A percentile compares a stretch with the other conserved stretches of the same genome.
Conservation (phyloP, 2,797 vertebrate genomes). For the Oophaga sylvatica region DNA sequence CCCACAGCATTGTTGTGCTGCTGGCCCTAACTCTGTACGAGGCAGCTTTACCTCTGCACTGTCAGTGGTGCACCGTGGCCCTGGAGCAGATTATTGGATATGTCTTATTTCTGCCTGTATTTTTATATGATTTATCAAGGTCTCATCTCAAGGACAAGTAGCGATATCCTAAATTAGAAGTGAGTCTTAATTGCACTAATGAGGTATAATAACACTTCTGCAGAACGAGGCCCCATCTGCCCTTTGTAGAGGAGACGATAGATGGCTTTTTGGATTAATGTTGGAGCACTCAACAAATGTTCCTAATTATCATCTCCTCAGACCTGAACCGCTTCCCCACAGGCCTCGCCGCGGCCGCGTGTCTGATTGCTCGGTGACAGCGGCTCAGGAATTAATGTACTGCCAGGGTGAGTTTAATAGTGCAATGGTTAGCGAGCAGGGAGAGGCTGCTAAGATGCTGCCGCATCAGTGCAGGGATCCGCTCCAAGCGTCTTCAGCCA, state of each 20-base stretch:
- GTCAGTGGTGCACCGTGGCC: too few relatives aligned
- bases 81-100: too few relatives aligned
- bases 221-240: neutral
- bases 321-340: slow-evolving; percentile 29
- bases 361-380: slow-evolving; percentile 43
- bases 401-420: slow-evolving; percentile 32
- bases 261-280: slow-evolving; percentile 4
- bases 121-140: neutral
- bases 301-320: slow-evolving; percentile 48
- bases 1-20: too few relatives aligned
- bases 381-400: slow-evolving; percentile 47
- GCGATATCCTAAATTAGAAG: neutral
- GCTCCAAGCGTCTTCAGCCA: slow-evolving; percentile 49
- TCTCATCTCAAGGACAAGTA: too few relatives aligned
- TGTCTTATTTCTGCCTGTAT: neutral
- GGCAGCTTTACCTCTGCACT: too few relatives aligned
- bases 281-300: slow-evolving; percentile 30
- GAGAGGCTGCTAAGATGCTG: slow-evolving; percentile 14
- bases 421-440: slow-evolving; percentile 31
- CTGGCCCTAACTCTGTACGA: too few relatives aligned
- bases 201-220: slow-evolving; percentile 16
- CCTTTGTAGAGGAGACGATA: neutral
- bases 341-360: slow-evolving; percentile 10
- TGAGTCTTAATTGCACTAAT: slow-evolving; percentile 21
- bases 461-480: slow-evolving; percentile 17